phyloP scores from a whole-genome alignment of 2,797 vertebrate species.

The Parambassis ranga region DNA sequence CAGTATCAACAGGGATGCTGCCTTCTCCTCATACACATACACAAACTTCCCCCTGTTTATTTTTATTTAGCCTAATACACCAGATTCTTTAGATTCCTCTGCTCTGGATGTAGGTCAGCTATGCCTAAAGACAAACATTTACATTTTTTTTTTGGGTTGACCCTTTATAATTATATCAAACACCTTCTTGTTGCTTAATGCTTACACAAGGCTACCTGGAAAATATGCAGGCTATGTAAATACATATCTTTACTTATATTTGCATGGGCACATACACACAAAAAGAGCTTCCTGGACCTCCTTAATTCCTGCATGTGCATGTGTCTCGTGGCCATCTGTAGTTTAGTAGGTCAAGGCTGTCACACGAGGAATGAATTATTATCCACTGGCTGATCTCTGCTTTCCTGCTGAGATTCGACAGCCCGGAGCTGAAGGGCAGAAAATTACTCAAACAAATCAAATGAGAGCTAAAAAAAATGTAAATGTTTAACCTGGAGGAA shows the following conservation, averaged over 20 bases:
- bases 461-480: background rate
- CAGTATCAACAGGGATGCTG: background rate
- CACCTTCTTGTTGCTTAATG: slow-evolving; percentile 19
- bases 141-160: slow-evolving; percentile 21
- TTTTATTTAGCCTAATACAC: slow-evolving; percentile 38
- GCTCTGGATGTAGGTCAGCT: slow-evolving; percentile 42
- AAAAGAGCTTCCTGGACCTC: background rate
- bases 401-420: slow-evolving; percentile 38
- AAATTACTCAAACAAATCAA: slow-evolving; percentile 13
- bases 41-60: slow-evolving; percentile 41
- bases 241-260: slow-evolving; percentile 1
- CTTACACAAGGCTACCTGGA: slow-evolving; percentile 23
- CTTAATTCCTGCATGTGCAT: slow-evolving; percentile 21
- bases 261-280: background rate
- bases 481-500: background rate
- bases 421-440: slow-evolving; percentile 9
- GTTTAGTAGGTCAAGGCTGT: slow-evolving; percentile 59
- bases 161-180: slow-evolving; percentile 45
- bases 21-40: slow-evolving; percentile 16
- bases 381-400: slow-evolving; percentile 9
- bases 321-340: slow-evolving; percentile 24
- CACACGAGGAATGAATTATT: slow-evolving; percentile 48
- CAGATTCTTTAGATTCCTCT: slow-evolving; percentile 56
- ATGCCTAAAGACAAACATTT: slow-evolving; percentile 57
- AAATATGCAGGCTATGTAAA: slow-evolving; percentile 33